phyloP scores from a whole-genome alignment of 2,888 invertebrate genomes.

The Archips xylosteana region DNA sequence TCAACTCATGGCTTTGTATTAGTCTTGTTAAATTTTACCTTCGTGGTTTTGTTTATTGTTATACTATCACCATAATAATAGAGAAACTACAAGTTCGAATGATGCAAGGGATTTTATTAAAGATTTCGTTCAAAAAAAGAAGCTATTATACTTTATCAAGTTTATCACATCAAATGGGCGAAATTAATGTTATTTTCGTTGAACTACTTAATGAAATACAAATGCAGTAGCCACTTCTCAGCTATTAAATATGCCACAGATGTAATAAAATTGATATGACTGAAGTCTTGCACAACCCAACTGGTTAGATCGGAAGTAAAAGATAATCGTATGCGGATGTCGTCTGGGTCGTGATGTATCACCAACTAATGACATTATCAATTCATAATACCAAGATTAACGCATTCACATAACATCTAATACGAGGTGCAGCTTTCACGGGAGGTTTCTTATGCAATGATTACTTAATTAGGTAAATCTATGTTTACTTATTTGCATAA shows the following conservation, averaged over 20 bases:
- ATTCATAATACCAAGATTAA: constrained; percentile 55
- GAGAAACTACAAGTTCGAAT: too few relatives aligned
- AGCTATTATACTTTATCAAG: background rate
- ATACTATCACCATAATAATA: background rate
- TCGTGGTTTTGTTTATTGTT: too few relatives aligned
- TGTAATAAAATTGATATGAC: constrained; percentile 21
- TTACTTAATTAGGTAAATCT: constrained; percentile 30
- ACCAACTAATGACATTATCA: constrained; percentile 56
- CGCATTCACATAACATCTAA: constrained; percentile 42
- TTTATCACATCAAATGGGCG: background rate
- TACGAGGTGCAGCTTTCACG: constrained; percentile 26
- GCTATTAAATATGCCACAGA: constrained; percentile 12
- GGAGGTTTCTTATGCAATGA: constrained; percentile 50
- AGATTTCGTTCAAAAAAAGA: background rate
- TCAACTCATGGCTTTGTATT: too few relatives aligned
- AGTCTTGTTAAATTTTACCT: too few relatives aligned
- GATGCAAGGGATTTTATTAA: too few relatives aligned
- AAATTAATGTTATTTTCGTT: background rate
- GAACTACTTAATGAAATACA: background rate
- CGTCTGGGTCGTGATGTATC: constrained; percentile 51
- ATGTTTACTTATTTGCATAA: constrained; percentile 14
- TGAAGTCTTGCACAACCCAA: constrained; percentile 30
- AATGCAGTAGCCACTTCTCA: constrained; percentile 3
- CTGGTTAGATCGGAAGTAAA: constrained; percentile 41
- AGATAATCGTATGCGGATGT: constrained; percentile 49